These are phyloP conservation scores for Hoplias malabaricus DNA, from an alignment of 2,113 vertebrate genomes.

Conservation along the genomic window DNA sequence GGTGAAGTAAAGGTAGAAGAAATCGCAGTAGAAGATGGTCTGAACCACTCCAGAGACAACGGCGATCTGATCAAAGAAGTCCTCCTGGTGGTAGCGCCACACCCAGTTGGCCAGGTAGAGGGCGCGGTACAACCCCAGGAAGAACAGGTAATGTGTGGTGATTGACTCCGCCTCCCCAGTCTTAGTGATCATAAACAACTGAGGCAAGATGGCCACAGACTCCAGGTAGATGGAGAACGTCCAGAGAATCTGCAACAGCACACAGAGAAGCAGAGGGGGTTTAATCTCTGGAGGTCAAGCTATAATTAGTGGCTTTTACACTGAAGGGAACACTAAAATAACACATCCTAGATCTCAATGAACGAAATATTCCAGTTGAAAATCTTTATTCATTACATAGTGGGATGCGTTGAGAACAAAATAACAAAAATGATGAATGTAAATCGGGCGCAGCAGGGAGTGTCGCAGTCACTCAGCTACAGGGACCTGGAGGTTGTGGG, in stretches of 20 bases:
- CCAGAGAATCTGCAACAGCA: slow-evolving; percentile 84
- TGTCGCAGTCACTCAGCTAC: too few relatives aligned
- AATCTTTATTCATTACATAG: too few relatives aligned
- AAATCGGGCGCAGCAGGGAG: too few relatives aligned
- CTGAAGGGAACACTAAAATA: too few relatives aligned
- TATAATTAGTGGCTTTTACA: too few relatives aligned
- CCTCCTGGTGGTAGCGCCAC: slow-evolving; percentile 91
- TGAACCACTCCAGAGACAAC: slow-evolving; percentile 95
- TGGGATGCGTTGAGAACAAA: too few relatives aligned
- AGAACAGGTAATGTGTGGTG: slow-evolving; percentile 96
- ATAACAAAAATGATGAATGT: too few relatives aligned
- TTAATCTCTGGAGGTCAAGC: too few relatives aligned
- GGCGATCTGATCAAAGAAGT: slow-evolving; percentile 92
- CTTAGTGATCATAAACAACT: slow-evolving; percentile 98
- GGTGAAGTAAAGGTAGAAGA: slow-evolving; percentile 96
- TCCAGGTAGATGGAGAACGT: slow-evolving; percentile 98
- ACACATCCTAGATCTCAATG: too few relatives aligned
- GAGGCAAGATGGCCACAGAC: slow-evolving; percentile 92
- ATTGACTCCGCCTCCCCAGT: slow-evolving; percentile 95
- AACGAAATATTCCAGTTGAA: too few relatives aligned
- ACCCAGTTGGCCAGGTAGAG: slow-evolving; percentile 97
- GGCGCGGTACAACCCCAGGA: slow-evolving; percentile 89
- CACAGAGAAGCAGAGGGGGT: too few relatives aligned
- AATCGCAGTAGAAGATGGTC: slow-evolving; percentile 98
- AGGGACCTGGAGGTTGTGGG: too few relatives aligned